Conservation (phyloP, 2,888 invertebrate species). For the Cepaea hortensis region DNA sequence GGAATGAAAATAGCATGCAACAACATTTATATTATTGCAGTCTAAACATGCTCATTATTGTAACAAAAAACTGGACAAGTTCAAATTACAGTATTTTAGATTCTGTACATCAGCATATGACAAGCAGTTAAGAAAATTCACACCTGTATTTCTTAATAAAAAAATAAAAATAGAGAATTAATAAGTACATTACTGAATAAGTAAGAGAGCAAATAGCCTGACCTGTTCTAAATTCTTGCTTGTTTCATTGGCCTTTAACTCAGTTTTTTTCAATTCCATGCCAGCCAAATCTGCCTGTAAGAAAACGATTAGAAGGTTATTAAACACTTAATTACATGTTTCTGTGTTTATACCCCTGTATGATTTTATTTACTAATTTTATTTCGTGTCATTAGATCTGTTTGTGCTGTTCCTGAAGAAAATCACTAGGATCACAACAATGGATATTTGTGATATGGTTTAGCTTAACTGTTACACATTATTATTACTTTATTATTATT, state of each 20-base stretch:
- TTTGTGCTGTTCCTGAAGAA: too few relatives aligned
- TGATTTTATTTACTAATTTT: too few relatives aligned
- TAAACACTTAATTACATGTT: too few relatives aligned
- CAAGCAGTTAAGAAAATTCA: background rate
- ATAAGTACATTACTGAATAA: background rate
- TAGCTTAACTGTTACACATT: too few relatives aligned
- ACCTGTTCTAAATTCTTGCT: constrained; percentile 61
- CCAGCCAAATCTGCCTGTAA: constrained; percentile 44
- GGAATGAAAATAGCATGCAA: constrained; percentile 20
- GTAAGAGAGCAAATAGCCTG: background rate
- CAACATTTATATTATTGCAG: background rate
- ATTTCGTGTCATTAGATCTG: too few relatives aligned
- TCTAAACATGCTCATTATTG: background rate
- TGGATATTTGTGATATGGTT: too few relatives aligned
- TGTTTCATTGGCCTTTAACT: constrained; percentile 55
- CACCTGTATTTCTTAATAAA: background rate
- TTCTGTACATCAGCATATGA: too few relatives aligned
- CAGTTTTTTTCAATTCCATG: constrained; percentile 37
- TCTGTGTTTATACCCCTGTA: too few relatives aligned
- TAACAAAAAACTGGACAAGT: background rate
- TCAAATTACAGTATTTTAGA: too few relatives aligned
- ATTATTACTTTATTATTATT: too few relatives aligned
- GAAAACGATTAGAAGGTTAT: background rate
- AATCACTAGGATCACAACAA: too few relatives aligned
- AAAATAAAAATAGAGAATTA: background rate